Percentiles rank a stretch among this genome's conserved stretches.
phyloP scores from a whole-genome alignment of 2,888 invertebrate species.

The Nineta flava region DNA sequence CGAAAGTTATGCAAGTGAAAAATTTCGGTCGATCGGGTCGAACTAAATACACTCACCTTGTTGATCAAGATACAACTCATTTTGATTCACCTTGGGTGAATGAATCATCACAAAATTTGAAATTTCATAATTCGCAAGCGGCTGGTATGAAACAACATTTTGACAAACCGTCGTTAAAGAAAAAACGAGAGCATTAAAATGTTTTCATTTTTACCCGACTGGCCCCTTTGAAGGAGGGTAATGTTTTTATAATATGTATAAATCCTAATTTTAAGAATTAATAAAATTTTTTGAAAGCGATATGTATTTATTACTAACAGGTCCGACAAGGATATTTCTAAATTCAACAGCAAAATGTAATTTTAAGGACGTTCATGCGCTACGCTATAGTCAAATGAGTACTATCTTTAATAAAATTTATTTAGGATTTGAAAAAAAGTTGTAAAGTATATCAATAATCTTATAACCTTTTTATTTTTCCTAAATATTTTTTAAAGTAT shows the following conservation, averaged over 20 bases:
- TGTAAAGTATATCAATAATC: too few relatives aligned
- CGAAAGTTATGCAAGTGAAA: constrained; percentile 99
- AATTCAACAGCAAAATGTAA: too few relatives aligned
- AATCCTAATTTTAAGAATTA: background rate
- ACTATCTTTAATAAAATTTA: too few relatives aligned
- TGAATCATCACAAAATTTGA: constrained; percentile 75
- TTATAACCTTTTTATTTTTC: too few relatives aligned
- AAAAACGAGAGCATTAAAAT: constrained; percentile 24
- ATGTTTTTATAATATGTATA: background rate
- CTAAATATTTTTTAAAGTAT: too few relatives aligned
- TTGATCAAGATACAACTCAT: constrained; percentile 97
- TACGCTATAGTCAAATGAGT: too few relatives aligned
- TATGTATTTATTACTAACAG: too few relatives aligned
- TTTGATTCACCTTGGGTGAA: constrained; percentile 96
- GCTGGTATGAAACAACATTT: constrained; percentile 90
- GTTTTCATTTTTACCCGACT: background rate
- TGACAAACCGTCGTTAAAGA: constrained; percentile 64
- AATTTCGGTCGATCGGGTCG: constrained; percentile 98
- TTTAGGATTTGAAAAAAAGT: too few relatives aligned
- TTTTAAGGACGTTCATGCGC: too few relatives aligned
- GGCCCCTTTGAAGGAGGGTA: background rate
- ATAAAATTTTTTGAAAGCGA: too few relatives aligned
- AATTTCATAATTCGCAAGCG: constrained; percentile 73
- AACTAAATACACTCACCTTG: constrained; percentile 97
- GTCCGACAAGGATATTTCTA: too few relatives aligned